A percentile compares a stretch with the other conserved stretches of the same genome.
Conservation (phyloP, 37 sponge, comb jelly and placozoan species). For the Bolinopsis microptera region DNA sequence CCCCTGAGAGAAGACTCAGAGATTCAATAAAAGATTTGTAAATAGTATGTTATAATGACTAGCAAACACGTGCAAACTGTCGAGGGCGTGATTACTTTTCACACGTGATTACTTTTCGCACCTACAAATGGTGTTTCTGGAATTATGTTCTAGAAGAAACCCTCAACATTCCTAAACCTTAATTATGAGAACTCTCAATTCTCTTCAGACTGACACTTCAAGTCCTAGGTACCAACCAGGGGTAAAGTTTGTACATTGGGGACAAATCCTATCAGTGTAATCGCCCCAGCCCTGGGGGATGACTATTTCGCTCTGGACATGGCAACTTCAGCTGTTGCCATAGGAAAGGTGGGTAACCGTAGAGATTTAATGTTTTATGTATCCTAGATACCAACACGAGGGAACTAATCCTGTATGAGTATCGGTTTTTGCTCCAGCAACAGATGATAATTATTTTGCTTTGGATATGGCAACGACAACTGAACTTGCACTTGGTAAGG, state of each 20-base stretch:
- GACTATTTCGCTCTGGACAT: slow-evolving; percentile 89
- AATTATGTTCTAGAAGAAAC: no score
- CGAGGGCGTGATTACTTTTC: no score
- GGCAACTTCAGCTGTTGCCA: slow-evolving; percentile 84
- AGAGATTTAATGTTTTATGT: background rate
- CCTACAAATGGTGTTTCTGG: no score
- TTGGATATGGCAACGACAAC: slow-evolving; percentile 92
- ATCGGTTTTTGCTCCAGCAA: slow-evolving; percentile 80
- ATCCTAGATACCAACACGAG: slow-evolving; percentile 32
- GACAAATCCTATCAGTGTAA: slow-evolving; percentile 84
- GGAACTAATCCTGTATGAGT: slow-evolving; percentile 90
- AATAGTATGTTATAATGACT: no score
- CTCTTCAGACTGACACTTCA: background rate
- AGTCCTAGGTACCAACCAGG: slow-evolving; percentile 23
- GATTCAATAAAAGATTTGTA: background rate
- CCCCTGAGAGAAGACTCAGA: background rate
- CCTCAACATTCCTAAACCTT: no score
- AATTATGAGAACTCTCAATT: no score
- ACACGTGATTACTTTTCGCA: no score
- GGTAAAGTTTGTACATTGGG: slow-evolving; percentile 73
- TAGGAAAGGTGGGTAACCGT: slow-evolving; percentile 75
- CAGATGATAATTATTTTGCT: slow-evolving; percentile 76
- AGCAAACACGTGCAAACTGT: no score
- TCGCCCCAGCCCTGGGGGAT: slow-evolving; percentile 77
- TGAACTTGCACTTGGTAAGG: slow-evolving; percentile 85